phyloP scores from a whole-genome alignment of 2,888 invertebrate genomes.

The Exephanes ischioxanthus region DNA sequence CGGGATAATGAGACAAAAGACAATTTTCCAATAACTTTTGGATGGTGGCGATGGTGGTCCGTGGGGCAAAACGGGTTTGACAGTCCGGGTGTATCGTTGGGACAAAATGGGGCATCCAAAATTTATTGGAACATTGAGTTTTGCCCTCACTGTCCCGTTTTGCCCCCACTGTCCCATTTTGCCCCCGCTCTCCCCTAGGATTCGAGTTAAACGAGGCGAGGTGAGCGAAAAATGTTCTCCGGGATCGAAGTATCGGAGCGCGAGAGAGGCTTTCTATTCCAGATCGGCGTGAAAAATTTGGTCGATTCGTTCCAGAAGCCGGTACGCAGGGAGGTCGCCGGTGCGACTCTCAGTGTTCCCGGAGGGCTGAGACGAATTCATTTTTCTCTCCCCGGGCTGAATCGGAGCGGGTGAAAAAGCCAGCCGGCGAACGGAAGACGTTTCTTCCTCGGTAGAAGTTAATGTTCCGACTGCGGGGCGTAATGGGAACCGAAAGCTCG shows the following conservation, averaged over 20 bases:
- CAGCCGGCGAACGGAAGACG: constrained; percentile 46
- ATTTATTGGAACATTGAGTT: too few relatives aligned
- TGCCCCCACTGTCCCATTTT: too few relatives aligned
- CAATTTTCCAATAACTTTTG: too few relatives aligned
- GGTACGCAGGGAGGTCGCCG: constrained; percentile 3
- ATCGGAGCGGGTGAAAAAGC: constrained; percentile 53
- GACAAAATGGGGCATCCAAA: too few relatives aligned
- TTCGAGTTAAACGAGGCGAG: constrained; percentile 9
- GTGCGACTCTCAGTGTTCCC: constrained; percentile 13
- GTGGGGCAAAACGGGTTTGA: too few relatives aligned
- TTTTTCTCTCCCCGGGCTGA: constrained; percentile 44
- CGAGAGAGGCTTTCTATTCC: constrained; percentile 49
- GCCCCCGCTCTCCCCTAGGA: too few relatives aligned
- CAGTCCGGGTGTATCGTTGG: too few relatives aligned
- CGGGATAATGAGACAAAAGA: too few relatives aligned
- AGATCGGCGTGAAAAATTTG: constrained; percentile 71
- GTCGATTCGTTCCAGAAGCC: constrained; percentile 70
- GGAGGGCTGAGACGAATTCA: constrained; percentile 67
- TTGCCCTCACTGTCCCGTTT: too few relatives aligned
- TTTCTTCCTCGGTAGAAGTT: constrained; percentile 34
- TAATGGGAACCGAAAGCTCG: constrained; percentile 29
- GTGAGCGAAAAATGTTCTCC: constrained; percentile 19
- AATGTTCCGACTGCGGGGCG: constrained; percentile 38
- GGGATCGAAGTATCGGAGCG: constrained; percentile 5
- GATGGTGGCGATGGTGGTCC: too few relatives aligned